A percentile compares a stretch with the other conserved stretches of the same genome.
Conservation (phyloP, 1,140 invertebrate genomes). For the Phocides pigmalion region DNA sequence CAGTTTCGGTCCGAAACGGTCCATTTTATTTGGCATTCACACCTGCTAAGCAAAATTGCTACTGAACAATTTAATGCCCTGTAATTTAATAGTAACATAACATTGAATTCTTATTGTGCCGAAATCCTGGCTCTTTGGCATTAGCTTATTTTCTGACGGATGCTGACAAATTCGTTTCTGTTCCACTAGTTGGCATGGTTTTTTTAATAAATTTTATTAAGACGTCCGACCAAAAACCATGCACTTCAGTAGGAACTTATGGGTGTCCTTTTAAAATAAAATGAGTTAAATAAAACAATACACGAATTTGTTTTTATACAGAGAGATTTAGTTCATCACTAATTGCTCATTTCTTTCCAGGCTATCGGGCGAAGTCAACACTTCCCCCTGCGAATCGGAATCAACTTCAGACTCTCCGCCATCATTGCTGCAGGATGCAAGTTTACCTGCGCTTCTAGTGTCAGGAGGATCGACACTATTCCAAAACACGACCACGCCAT, state of each 20-base stretch:
- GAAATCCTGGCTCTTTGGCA: too few species aligned
- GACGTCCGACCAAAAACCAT: too few species aligned
- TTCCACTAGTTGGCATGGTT: too few species aligned
- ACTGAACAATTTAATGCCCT: not conserved
- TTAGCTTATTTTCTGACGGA: too few species aligned
- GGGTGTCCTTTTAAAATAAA: too few species aligned
- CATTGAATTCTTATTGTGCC: too few species aligned
- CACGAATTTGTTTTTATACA: too few species aligned
- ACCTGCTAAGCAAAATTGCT: constrained; percentile 20
- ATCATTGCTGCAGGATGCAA: constrained; percentile 73
- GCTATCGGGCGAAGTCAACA: constrained; percentile 71
- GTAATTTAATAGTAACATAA: too few species aligned
- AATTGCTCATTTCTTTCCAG: constrained; percentile 45
- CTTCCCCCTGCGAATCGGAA: constrained; percentile 75
- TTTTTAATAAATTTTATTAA: too few species aligned
- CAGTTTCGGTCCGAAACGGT: constrained; percentile 27
- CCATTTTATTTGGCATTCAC: constrained; percentile 17
- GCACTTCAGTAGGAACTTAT: too few species aligned
- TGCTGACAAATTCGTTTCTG: too few species aligned
- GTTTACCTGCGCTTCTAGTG: constrained; percentile 75
- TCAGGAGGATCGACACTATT: constrained; percentile 71
- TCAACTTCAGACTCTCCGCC: constrained; percentile 76
- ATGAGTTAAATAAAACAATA: too few species aligned
- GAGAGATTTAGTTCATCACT: not conserved
- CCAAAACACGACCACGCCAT: constrained; percentile 63